Evolutionary conservation across 92 coral and sea anemone species (phyloP).

Genomic region (Paramuricea clavata): DNA sequence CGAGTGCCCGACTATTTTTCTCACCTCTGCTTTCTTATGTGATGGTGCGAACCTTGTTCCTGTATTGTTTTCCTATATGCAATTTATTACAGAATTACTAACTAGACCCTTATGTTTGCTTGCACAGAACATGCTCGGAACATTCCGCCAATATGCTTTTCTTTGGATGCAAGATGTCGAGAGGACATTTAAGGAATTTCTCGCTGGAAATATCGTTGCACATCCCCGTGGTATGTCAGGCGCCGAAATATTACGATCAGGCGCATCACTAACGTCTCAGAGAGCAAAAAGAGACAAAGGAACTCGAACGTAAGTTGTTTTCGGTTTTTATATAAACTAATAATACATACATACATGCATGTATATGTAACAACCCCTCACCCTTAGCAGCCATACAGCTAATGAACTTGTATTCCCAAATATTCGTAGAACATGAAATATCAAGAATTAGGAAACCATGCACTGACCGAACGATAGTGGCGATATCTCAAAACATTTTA

Average conservation of each 20-base stretch:
- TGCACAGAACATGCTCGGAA: constrained; percentile 86
- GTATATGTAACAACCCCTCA: too few relatives aligned
- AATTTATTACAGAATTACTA: neutral
- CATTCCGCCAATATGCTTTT: constrained; percentile 97
- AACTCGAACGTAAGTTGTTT: constrained; percentile 6
- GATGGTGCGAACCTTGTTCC: neutral
- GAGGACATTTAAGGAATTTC: constrained; percentile 92
- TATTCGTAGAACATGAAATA: too few relatives aligned
- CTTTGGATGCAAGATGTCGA: constrained; percentile 99
- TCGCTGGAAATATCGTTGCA: constrained; percentile 96
- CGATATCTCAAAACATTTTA: too few relatives aligned
- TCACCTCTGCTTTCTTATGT: too few relatives aligned
- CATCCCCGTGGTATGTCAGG: constrained; percentile 97
- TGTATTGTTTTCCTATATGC: too few relatives aligned
- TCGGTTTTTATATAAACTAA: too few relatives aligned
- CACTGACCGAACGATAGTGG: too few relatives aligned
- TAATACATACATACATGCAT: too few relatives aligned
- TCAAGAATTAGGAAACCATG: too few relatives aligned
- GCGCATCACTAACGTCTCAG: constrained; percentile 87
- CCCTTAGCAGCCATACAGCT: too few relatives aligned
- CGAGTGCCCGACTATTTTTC: too few relatives aligned
- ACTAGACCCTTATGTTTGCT: neutral
- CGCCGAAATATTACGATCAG: constrained; percentile 87
- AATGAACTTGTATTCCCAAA: too few relatives aligned
- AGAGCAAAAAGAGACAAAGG: constrained; percentile 85